phyloP scores from a whole-genome alignment of 2,797 vertebrate species.

The Echiichthys vipera region DNA sequence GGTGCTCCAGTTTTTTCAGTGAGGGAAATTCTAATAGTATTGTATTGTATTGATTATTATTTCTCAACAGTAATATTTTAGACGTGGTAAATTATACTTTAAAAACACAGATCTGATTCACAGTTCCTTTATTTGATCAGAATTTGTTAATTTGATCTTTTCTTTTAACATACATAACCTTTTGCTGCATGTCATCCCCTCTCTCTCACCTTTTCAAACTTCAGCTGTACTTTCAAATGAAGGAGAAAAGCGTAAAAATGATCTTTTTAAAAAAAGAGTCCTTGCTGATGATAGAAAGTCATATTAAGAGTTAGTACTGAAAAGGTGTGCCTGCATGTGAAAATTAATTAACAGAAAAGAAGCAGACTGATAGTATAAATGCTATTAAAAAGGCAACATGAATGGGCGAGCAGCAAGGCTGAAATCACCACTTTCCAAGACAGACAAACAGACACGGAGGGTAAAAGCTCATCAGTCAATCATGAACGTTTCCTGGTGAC shows the following conservation, averaged over 20 bases:
- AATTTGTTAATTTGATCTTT: not conserved
- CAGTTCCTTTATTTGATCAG: not conserved
- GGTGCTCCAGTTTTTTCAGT: too few relatives aligned
- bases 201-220: too few relatives aligned
- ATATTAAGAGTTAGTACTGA: slow-evolving; percentile 32
- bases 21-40: too few relatives aligned
- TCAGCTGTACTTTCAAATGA: too few relatives aligned
- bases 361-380: slow-evolving; percentile 15
- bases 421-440: slow-evolving; percentile 60
- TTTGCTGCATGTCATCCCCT: too few relatives aligned
- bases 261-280: slow-evolving; percentile 7
- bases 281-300: slow-evolving; percentile 21
- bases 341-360: slow-evolving; percentile 50
- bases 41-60: too few relatives aligned
- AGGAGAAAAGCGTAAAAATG: too few relatives aligned
- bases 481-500: slow-evolving; percentile 61
- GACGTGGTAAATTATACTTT: too few relatives aligned
- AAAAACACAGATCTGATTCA: not conserved
- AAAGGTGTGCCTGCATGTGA: slow-evolving; percentile 16
- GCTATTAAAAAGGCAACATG: slow-evolving; percentile 6
- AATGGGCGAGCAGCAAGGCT: slow-evolving; percentile 22
- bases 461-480: slow-evolving; percentile 68
- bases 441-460: slow-evolving; percentile 48
- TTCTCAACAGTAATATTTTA: too few relatives aligned
- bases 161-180: too few relatives aligned